phyloP scores from a whole-genome alignment of 2,797 vertebrate species.

The Alca torda region DNA sequence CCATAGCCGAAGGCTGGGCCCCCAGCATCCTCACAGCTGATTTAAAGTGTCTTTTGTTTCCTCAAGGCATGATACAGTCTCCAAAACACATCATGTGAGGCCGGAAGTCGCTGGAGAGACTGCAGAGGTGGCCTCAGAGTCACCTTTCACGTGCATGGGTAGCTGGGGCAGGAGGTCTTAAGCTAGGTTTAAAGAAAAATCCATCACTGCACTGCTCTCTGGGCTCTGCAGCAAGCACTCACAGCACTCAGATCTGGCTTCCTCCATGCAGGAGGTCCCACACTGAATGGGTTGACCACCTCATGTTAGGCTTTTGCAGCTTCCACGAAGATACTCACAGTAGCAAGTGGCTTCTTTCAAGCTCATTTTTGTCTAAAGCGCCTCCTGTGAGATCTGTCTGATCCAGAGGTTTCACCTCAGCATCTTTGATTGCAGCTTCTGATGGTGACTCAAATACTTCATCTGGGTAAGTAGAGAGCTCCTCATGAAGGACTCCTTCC shows the following conservation, averaged over 20 bases:
- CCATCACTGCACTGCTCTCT: background rate
- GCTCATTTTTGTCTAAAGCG: slow-evolving; percentile 86
- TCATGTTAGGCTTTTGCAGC: background rate
- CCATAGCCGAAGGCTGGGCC: slow-evolving; percentile 9
- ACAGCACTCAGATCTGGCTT: background rate
- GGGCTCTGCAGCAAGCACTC: background rate
- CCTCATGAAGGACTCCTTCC: slow-evolving; percentile 92
- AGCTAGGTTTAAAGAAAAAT: background rate
- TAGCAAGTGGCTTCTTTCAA: slow-evolving; percentile 94
- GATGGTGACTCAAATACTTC: slow-evolving; percentile 95
- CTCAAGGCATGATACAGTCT: background rate
- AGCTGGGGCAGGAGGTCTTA: background rate
- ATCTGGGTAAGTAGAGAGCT: slow-evolving; percentile 91
- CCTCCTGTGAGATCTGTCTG: slow-evolving; percentile 89
- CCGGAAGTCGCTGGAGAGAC: background rate
- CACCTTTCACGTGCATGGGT: background rate
- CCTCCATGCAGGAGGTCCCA: background rate
- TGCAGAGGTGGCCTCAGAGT: background rate
- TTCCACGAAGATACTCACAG: slow-evolving; percentile 83
- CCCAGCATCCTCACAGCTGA: background rate
- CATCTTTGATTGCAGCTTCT: slow-evolving; percentile 87
- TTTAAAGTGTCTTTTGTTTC: background rate
- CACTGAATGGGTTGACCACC: background rate
- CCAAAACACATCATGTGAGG: background rate
- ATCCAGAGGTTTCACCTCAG: slow-evolving; percentile 76